Evolutionary conservation across 2,113 vertebrate species (phyloP).

Genomic region (Rhynchomys soricoides): DNA sequence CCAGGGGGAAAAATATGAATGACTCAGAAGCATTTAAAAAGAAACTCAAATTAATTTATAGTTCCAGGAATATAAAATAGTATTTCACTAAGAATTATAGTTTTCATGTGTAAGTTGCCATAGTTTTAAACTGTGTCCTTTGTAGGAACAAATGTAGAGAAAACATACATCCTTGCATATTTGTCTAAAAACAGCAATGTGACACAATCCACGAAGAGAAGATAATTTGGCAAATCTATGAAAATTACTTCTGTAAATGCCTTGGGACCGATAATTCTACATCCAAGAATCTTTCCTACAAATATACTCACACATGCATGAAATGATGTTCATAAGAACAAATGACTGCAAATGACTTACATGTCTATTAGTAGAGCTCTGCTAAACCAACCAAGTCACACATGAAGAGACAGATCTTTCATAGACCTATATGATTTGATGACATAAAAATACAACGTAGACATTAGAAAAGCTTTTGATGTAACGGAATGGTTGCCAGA

Average conservation of each 20-base stretch:
- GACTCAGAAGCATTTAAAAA: constrained; percentile 46
- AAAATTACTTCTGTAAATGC: constrained; percentile 63
- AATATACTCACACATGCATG: constrained; percentile 52
- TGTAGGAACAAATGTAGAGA: neutral
- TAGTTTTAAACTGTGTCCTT: neutral
- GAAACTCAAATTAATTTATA: constrained; percentile 38
- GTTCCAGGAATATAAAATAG: neutral
- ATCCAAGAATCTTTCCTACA: constrained; percentile 50
- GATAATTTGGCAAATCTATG: constrained; percentile 57
- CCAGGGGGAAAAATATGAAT: neutral
- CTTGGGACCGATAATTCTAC: constrained; percentile 36
- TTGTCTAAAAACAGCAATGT: constrained; percentile 31
- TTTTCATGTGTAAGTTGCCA: neutral
- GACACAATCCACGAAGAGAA: neutral
- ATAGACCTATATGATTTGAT: neutral
- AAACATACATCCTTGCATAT: neutral
- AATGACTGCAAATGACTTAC: constrained; percentile 6
- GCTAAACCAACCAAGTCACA: neutral
- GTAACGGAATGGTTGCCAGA: constrained; percentile 1
- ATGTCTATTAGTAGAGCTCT: neutral
- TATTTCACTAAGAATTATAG: neutral
- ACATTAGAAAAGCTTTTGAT: neutral
- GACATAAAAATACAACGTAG: neutral
- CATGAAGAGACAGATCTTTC: neutral
- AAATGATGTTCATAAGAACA: constrained; percentile 56